Conservation (phyloP, 2,113 vertebrate genomes). For the Pterocles gutturalis region DNA sequence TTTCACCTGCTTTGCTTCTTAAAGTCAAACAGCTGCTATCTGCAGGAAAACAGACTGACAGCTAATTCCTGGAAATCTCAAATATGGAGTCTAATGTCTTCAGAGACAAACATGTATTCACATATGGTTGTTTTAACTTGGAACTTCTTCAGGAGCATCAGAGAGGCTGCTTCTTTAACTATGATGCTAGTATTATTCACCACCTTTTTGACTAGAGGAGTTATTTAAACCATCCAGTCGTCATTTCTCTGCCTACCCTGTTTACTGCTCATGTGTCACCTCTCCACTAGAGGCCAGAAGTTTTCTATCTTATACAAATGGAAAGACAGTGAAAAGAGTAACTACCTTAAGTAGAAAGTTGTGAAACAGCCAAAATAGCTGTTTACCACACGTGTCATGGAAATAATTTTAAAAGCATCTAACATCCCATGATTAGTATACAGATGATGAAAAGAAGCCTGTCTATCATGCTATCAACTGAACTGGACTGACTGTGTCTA, state of each 20-base stretch:
- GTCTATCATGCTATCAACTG: accelerated
- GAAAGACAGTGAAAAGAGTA: not conserved
- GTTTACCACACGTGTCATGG: not conserved
- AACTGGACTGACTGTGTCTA: not conserved
- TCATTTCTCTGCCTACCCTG: not conserved
- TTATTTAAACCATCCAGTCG: not conserved
- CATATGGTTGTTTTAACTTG: not conserved
- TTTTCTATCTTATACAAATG: not conserved
- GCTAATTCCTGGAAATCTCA: not conserved
- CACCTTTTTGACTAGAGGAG: not conserved
- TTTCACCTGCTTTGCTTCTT: not conserved
- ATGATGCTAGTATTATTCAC: not conserved
- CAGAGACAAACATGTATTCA: not conserved
- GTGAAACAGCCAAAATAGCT: not conserved
- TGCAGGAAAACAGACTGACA: not conserved
- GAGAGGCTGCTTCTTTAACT: not conserved
- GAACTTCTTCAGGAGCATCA: not conserved
- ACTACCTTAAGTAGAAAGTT: not conserved
- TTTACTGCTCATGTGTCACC: not conserved
- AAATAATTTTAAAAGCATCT: not conserved
- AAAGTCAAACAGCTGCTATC: not conserved
- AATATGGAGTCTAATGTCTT: not conserved
- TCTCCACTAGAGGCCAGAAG: conserved; percentile 37
- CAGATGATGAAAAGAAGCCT: not conserved
- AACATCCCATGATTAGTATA: not conserved